A percentile compares a stretch with the other conserved stretches of the same genome.
These are phyloP conservation scores for Bimastos eiseni DNA, from an alignment of 2,888 invertebrate species.

Conservation along the genomic window DNA sequence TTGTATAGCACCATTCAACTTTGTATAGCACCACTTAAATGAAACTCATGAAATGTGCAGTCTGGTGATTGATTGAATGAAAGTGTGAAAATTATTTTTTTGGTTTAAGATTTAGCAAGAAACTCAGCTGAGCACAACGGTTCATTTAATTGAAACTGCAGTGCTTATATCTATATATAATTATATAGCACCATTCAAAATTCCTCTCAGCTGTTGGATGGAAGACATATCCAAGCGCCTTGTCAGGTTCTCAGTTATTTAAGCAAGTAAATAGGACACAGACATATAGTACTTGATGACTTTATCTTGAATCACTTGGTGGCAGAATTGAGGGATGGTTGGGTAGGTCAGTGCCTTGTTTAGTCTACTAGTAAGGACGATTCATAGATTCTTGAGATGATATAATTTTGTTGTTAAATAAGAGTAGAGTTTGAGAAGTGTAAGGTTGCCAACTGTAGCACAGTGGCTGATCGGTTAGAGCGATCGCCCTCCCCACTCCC, in stretches of 20 bases:
- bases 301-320: neutral
- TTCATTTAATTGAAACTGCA: neutral
- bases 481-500: no score
- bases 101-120: neutral
- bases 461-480: no score
- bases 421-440: neutral
- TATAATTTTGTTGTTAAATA: neutral
- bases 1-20: neutral
- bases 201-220: neutral
- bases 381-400: neutral
- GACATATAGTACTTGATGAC: neutral
- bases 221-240: neutral
- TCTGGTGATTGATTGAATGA: no score
- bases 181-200: neutral
- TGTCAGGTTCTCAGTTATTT: neutral
- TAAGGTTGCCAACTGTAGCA: neutral
- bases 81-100: neutral
- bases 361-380: neutral
- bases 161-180: neutral
- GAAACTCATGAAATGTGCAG: neutral
- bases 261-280: constrained; percentile 6
- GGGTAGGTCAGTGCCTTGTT: neutral
- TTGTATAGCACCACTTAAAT: neutral
- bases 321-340: neutral
- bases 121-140: neutral